A percentile compares a stretch with the other conserved stretches of the same genome.
Conservation (phyloP, 37 sponge, comb jelly and placozoan genomes). For the Diacarnus erythraeanus region DNA sequence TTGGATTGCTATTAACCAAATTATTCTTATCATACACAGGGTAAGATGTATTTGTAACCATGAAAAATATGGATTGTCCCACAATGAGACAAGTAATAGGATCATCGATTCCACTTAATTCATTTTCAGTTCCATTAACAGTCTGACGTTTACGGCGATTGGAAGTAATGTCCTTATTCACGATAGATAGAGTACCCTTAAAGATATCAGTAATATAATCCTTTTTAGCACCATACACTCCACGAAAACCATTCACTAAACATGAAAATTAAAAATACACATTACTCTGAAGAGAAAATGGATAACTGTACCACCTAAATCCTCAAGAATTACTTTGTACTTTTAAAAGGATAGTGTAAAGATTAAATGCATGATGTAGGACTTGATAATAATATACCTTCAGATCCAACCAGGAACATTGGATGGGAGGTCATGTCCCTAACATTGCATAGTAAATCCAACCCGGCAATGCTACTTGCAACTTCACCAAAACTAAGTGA, state of each 20-base stretch:
- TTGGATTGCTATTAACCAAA: slow-evolving; percentile 3
- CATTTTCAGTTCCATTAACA: neutral
- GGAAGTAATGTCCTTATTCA: neutral
- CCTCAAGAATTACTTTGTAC: too few species aligned
- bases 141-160: slow-evolving; percentile 1
- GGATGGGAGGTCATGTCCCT: too few species aligned
- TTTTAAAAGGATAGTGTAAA: too few species aligned
- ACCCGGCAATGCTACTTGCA: too few species aligned
- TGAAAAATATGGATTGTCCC: neutral
- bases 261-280: too few species aligned
- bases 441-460: too few species aligned
- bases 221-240: neutral
- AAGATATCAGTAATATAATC: neutral
- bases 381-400: too few species aligned
- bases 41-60: neutral
- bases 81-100: neutral
- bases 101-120: slow-evolving; percentile 3
- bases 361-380: too few species aligned
- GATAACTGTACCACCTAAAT: too few species aligned
- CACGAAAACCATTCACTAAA: neutral
- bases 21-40: slow-evolving; percentile 1
- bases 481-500: too few species aligned
- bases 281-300: too few species aligned
- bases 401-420: too few species aligned
- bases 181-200: neutral